These are phyloP conservation scores for Hyles vespertilio DNA, from an alignment of 1,140 invertebrate species.

Conservation along the genomic window DNA sequence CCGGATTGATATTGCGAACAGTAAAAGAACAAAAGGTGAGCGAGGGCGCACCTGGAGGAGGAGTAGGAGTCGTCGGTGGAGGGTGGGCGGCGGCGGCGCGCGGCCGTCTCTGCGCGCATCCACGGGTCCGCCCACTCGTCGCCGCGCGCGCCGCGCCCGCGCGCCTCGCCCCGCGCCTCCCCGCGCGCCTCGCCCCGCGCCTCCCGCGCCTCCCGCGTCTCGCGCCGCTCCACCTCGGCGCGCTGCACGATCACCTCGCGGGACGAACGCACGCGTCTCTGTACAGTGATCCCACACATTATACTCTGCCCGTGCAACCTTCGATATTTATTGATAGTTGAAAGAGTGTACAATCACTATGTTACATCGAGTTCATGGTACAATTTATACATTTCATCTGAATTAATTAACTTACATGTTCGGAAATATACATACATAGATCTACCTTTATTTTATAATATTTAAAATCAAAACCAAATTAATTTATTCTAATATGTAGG, in stretches of 20 bases:
- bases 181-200: slow-evolving; percentile 76
- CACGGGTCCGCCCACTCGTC: slow-evolving; percentile 96
- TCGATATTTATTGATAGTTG: no score
- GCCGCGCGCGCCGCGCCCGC: slow-evolving; percentile 82
- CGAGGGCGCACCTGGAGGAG: slow-evolving; percentile 78
- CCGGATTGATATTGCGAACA: no score
- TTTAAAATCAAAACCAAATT: no score
- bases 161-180: slow-evolving; percentile 83
- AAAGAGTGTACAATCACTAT: no score
- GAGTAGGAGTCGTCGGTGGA: slow-evolving; percentile 87
- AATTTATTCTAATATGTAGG: no score
- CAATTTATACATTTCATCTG: no score
- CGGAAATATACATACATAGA: no score
- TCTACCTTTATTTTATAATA: no score
- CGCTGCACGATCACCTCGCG: slow-evolving; percentile 87
- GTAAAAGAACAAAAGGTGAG: background rate
- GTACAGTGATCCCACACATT: background rate
- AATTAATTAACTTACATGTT: no score
- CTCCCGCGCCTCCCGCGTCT: slow-evolving; percentile 26
- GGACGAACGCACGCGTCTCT: slow-evolving; percentile 80
- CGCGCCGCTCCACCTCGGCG: slow-evolving; percentile 74
- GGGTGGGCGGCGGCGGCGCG: slow-evolving; percentile 74
- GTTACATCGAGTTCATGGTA: no score
- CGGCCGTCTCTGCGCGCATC: slow-evolving; percentile 80
- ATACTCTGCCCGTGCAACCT: no score